These are phyloP conservation scores for Agelaius phoeniceus DNA, from an alignment of 2,113 vertebrate species.

Conservation along the genomic window DNA sequence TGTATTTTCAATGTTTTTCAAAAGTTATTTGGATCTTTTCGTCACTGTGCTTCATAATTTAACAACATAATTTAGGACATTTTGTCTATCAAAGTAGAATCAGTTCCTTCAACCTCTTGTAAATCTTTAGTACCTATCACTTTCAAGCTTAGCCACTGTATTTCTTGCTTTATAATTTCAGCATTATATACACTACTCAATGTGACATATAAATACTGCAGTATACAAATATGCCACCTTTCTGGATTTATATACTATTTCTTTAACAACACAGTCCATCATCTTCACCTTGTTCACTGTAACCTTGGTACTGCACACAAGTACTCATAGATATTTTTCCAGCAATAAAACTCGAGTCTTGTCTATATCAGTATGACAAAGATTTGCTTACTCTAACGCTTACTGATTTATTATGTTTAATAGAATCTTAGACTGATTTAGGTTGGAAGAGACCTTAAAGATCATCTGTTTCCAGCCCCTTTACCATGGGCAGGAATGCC, in stretches of 20 bases:
- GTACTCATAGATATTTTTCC: not conserved
- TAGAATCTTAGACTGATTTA: not conserved
- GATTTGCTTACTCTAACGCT: not conserved
- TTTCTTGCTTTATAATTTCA: slow-evolving; percentile 18
- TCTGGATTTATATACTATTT: slow-evolving; percentile 7
- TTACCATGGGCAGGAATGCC: not conserved
- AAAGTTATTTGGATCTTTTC: not conserved
- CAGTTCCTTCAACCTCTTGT: not conserved
- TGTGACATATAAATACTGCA: slow-evolving; percentile 4
- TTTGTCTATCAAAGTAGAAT: not conserved
- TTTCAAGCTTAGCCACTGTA: not conserved
- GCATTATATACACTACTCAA: not conserved
- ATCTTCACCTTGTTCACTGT: not conserved
- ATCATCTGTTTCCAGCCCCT: not conserved
- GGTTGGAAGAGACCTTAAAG: not conserved
- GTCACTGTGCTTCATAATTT: not conserved
- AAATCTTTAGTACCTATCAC: not conserved
- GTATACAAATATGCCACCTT: not conserved
- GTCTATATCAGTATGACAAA: not conserved
- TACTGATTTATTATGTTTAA: not conserved
- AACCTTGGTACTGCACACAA: not conserved
- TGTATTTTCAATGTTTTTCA: not conserved
- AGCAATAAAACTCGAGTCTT: not conserved
- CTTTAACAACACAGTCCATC: not conserved
- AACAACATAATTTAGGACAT: not conserved